Base-by-base conservation (phyloP, 2,888 invertebrate species). In the Plebejus melissa region DNA sequence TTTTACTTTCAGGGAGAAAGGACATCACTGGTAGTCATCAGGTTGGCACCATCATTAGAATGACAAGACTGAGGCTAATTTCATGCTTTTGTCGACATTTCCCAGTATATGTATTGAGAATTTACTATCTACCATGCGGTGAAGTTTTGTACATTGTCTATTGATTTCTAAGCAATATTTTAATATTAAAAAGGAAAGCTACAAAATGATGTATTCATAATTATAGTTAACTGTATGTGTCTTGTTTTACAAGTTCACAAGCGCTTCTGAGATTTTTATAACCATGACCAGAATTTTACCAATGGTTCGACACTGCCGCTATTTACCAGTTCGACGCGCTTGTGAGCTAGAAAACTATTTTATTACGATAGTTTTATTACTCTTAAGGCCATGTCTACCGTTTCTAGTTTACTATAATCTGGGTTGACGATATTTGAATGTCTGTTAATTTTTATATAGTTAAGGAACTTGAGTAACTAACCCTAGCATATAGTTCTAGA, bases 61-160 rank as follows among this genome's bases (percentile, higher is more conserved):
- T 87, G 88, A 88, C 88, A 91, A 92, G 92, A 92, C 91, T 92
- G 92, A 92, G 90, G 91, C 88, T 88, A 90, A 90, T 90, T 89
- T 88, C 89, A 87, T 85, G 85, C 87, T 85, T 85, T 81, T 85
- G 84, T 85, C 87, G 87, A 86, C 88, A 87, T 84, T 86, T 85
- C 83, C 86, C 89, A 90, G 86, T 85, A 38, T 80, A 83, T 85
- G 85, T 87, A 88, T 87, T 87, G 82, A 87, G 84, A 85, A 83
- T 86, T 85, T 83, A 85, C 82, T 85, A 83, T 87, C 85, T 86
- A 87, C 80, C 82, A 80, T 80, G 82, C 83, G 86, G 85, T 82
- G 86, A 81, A 82, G 79, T 79, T 79, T 82, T 85, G 87, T 84
- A 83, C 86, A 87, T 86, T 85, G 84, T 82, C 82, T 80, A 79